Evolutionary conservation across 2,797 vertebrate genomes (phyloP), one percentile per base, ranked within the genome.

Genomic region (Denticeps clupeoides): DNA sequence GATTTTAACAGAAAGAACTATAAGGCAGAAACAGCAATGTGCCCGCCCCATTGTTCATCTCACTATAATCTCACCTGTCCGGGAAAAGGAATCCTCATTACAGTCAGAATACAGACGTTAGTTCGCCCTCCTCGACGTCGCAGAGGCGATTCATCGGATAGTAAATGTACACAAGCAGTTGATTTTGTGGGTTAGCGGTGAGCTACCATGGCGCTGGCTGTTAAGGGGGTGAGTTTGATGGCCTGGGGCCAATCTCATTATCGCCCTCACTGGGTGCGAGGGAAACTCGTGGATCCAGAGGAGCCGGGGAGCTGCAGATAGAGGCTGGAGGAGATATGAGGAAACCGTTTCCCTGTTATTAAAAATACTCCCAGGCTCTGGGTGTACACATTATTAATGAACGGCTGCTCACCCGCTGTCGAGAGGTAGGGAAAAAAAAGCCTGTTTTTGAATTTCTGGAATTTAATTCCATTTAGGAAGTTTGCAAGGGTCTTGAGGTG

Each of bases 191-290:
- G 16, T 64, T 58, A 55, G 32, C 24, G 46, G 43, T 51, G 54
- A 43, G 49, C 52, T 58, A 50, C 52, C 53, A 52, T 50, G 33
- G 38, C 43, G 45, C 26, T 51, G 52, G 50, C 56, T 62, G 55
- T 56, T 41, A 59, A 54, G 50, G 49, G 52, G 31, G 53, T 62
- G 56, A 45, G 58, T 45, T 56, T 49, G 58, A 62, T 63, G 63
- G 63, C 58, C 16, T 51, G 31, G 24, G 56, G 60, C 59, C 56
- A 69, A 60, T 63, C 58, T 65, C 63, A 65, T 69, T 69, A 69
- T 59, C 63, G 45, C 55, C 53, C 35, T 63, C 58, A 9, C 45
- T 53, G 53, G 28, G 45, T 63, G 63, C 56, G 55, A 65, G 63
- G 46, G 51, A 51, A 68, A 51, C 50, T 58, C 46, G 45, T 63